Evolutionary conservation across 2,797 vertebrate genomes (phyloP).

Genomic region (Orestias chungarensis): DNA sequence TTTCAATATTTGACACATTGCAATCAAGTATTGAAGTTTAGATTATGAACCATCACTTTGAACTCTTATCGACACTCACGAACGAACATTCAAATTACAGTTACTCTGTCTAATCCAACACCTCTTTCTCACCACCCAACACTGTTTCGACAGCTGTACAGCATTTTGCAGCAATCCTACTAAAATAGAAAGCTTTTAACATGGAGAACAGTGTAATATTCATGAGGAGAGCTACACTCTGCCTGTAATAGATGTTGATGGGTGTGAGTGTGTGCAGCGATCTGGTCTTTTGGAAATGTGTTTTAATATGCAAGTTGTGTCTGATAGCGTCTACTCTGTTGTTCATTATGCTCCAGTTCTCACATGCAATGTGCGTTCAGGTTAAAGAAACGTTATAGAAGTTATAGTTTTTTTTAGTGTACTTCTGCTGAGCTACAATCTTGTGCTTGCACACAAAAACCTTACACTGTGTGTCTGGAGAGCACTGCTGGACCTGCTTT

Average conservation of each 20-base stretch:
- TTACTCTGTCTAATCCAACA: conserved; percentile 28
- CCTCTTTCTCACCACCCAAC: conserved; percentile 33
- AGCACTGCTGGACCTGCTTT: conserved; percentile 39
- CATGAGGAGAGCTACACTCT: conserved; percentile 68
- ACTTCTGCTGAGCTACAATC: conserved; percentile 13
- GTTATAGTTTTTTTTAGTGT: conserved; percentile 28
- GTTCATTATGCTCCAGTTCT: conserved; percentile 69
- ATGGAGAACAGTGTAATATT: conserved; percentile 71
- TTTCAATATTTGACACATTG: too few species aligned
- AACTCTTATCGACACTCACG: conserved; percentile 1
- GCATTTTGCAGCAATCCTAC: conserved; percentile 50
- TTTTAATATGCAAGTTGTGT: conserved; percentile 59
- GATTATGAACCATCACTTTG: conserved; percentile 17
- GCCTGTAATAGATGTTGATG: conserved; percentile 46
- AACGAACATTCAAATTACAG: conserved; percentile 9
- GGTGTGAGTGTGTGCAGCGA: conserved; percentile 58
- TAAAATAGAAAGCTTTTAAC: conserved; percentile 68
- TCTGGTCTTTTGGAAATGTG: conserved; percentile 60
- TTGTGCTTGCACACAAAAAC: conserved; percentile 12
- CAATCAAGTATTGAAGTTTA: too few species aligned
- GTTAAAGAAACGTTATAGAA: too few species aligned
- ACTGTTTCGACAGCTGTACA: conserved; percentile 59
- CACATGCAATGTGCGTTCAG: conserved; percentile 29
- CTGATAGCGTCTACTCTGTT: conserved; percentile 56
- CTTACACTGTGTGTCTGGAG: conserved; percentile 15